Base-by-base conservation (phyloP, 1,140 invertebrate species). In the Ostrea edulis region DNA sequence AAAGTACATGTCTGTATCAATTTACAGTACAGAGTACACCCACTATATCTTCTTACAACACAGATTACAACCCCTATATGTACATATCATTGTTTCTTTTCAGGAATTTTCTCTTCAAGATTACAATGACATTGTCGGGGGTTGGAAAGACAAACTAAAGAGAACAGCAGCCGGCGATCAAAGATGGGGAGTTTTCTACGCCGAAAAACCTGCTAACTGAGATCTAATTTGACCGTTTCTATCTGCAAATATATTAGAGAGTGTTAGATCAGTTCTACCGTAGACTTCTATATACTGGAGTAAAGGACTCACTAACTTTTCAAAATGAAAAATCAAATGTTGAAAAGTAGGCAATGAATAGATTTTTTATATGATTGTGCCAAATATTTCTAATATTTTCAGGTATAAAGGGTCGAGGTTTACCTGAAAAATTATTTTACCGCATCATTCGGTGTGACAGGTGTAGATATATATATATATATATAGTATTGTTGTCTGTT, bases 111-210 rank as follows among this genome's bases (percentile, higher is more conserved):
- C 90, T 62, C 87, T 91, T 68, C 91, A 94, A 62, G 96, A 96
- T 89, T 96, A 94, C 88, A 87, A 95, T 17, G 93, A 96, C 82
- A 95, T 96, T 84, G 93, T 96, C 14, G 91, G 95, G 54, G 96
- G 96, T 17, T 96, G 96, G 96, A 94, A 95, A 84, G 93, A 95
- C 12, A 96, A 96, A 89, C 81, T 96, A n/a, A 90, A 92, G 22
- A 92, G 96, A 65, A 95, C 95, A 82, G 87, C 65, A 44, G 92
- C 91, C 25, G 95, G 96, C 12, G 95, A 96, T 91, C 96, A 96
- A 91, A 94, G 94, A 82, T 96, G 96, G 96, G 96, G 96, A 11
- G 92, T 95, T 8, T 96, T 96, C 89, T 93, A 93, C 88, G 94
- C 90, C n/a, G 92, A 93, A 82, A 95, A 95, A 89, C 90, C 89